Conservation (phyloP, 2,113 vertebrate genomes). For the Oryzias javanicus region DNA sequence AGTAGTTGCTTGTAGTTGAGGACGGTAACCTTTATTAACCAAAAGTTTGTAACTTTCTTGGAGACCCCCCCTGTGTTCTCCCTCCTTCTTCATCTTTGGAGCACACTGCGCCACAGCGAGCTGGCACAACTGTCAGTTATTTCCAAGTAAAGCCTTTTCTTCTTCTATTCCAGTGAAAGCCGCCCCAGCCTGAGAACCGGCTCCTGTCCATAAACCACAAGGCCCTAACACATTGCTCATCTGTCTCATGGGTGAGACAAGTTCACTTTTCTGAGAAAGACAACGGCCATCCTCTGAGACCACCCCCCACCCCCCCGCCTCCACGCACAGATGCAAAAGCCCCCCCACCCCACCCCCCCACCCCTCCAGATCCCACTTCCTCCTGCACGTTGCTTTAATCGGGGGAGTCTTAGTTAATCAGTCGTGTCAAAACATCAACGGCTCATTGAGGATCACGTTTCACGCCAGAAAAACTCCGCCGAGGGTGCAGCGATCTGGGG, state of each 20-base stretch:
- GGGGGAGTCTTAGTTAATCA: slow-evolving; percentile 74
- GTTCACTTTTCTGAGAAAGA: slow-evolving; percentile 81
- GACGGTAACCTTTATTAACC: too few relatives aligned
- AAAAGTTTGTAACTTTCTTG: not conserved
- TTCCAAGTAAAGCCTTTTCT: slow-evolving; percentile 62
- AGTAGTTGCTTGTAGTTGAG: too few relatives aligned
- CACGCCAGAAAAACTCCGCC: slow-evolving; percentile 46
- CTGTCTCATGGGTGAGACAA: slow-evolving; percentile 74
- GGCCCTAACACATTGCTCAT: slow-evolving; percentile 71
- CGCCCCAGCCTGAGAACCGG: slow-evolving; percentile 49
- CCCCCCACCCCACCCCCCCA: not conserved
- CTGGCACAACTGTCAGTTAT: slow-evolving; percentile 69
- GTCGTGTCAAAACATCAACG: slow-evolving; percentile 76
- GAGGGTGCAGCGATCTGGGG: slow-evolving; percentile 52
- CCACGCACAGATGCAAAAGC: slow-evolving; percentile 49
- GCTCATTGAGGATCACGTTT: slow-evolving; percentile 55
- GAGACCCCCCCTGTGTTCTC: not conserved
- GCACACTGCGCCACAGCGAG: slow-evolving; percentile 34
- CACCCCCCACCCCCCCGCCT: slow-evolving; percentile 46
- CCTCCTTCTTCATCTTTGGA: slow-evolving; percentile 13
- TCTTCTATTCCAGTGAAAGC: slow-evolving; percentile 60
- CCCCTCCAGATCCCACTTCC: slow-evolving; percentile 71
- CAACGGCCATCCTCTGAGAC: slow-evolving; percentile 74
- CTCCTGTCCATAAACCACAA: slow-evolving; percentile 71
- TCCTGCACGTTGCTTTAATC: slow-evolving; percentile 75